A percentile compares a stretch with the other conserved stretches of the same genome.
Evolutionary conservation across 2,888 invertebrate species (phyloP).

Genomic region (Standfussiana lucernea): DNA sequence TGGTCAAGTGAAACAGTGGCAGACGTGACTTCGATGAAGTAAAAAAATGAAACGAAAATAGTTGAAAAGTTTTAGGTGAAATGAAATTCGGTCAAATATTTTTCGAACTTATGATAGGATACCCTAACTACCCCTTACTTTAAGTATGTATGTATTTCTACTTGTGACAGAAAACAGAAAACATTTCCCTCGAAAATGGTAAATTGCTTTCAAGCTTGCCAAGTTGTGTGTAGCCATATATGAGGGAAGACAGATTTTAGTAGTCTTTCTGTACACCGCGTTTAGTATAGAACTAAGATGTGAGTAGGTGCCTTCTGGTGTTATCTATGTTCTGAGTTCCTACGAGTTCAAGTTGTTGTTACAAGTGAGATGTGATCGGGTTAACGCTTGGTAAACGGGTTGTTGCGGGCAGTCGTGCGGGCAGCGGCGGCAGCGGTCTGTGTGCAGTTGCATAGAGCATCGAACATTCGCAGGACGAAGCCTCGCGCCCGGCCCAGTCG

Average conservation of each 20-base stretch:
- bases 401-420: conserved; percentile 86
- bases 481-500: conserved; percentile 91
- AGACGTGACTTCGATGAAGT: too few relatives aligned
- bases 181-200: too few relatives aligned
- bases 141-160: not conserved
- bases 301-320: not conserved
- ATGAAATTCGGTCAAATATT: too few relatives aligned
- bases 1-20: too few relatives aligned
- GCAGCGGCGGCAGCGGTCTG: conserved; percentile 91
- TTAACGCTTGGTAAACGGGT: conserved; percentile 86
- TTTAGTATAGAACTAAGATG: not conserved
- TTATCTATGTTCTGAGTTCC: not conserved
- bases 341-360: conserved; percentile 37
- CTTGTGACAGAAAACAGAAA: not conserved
- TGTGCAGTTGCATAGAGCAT: conserved; percentile 92
- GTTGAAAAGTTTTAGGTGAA: too few relatives aligned
- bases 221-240: not conserved
- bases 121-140: too few relatives aligned
- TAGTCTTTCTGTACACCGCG: not conserved
- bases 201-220: not conserved
- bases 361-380: conserved; percentile 71
- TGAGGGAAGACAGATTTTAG: not conserved
- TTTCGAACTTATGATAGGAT: too few relatives aligned
- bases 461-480: conserved; percentile 91
- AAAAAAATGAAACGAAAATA: too few relatives aligned